Evolutionary conservation across 2,888 invertebrate species (phyloP).

Genomic region (Pseudococcus jackbeardsleyi): DNA sequence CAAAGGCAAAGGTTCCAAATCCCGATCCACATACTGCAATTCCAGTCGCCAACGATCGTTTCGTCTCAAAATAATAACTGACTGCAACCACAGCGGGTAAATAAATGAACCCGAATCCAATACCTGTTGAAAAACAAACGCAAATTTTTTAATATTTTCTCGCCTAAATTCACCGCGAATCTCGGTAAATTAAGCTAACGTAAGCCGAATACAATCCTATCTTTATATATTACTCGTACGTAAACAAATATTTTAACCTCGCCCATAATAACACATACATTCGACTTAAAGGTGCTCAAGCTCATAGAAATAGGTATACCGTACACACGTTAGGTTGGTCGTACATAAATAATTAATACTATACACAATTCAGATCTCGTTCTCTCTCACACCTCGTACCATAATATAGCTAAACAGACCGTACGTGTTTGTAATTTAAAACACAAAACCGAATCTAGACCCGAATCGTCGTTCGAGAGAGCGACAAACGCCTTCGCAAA

Average conservation of each 20-base stretch:
- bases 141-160: background rate
- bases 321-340: no score
- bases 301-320: no score
- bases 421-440: background rate
- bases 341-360: background rate
- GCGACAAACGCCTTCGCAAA: constrained; percentile 6
- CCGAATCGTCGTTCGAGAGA: background rate
- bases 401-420: background rate
- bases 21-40: constrained; percentile 97
- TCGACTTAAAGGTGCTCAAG: background rate
- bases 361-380: background rate
- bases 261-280: background rate
- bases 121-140: constrained; percentile 74
- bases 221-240: background rate
- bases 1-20: constrained; percentile 94
- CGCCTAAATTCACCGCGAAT: background rate
- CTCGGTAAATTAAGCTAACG: background rate
- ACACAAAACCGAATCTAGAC: background rate
- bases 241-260: no score
- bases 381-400: background rate
- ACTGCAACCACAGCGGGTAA: constrained; percentile 97
- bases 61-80: constrained; percentile 97
- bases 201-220: background rate
- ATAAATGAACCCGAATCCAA: constrained; percentile 94
- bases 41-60: constrained; percentile 92